A percentile compares a stretch with the other conserved stretches of the same genome.
phyloP scores from a whole-genome alignment of 2,888 invertebrate species.

The Calameuta idolon region DNA sequence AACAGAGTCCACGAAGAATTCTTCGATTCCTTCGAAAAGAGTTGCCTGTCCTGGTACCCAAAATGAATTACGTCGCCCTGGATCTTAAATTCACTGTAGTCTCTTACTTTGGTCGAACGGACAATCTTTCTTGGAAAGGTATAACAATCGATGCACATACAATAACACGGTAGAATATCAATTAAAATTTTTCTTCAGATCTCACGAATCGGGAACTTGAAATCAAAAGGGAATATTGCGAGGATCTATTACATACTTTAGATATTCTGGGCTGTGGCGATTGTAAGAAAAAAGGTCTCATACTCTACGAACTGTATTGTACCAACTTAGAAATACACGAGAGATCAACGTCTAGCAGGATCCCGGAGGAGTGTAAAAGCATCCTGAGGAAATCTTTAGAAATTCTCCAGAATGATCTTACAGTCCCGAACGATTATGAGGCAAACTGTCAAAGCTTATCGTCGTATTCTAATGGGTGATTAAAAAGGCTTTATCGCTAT shows the following conservation, averaged over 20 bases:
- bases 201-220: constrained; percentile 71
- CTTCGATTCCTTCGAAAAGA: constrained; percentile 71
- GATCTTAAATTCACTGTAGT: constrained; percentile 75
- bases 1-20: constrained; percentile 70
- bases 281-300: constrained; percentile 56
- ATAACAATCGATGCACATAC: constrained; percentile 34
- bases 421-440: constrained; percentile 67
- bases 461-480: constrained; percentile 20
- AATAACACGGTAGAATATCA: neutral
- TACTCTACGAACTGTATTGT: constrained; percentile 59
- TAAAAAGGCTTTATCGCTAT: neutral
- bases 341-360: constrained; percentile 43
- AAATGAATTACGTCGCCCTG: constrained; percentile 73
- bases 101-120: constrained; percentile 72
- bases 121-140: constrained; percentile 74
- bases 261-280: constrained; percentile 72
- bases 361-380: constrained; percentile 68
- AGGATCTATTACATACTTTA: constrained; percentile 71
- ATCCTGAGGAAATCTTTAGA: constrained; percentile 70
- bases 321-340: constrained; percentile 47
- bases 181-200: constrained; percentile 66
- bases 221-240: constrained; percentile 73
- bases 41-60: constrained; percentile 71
- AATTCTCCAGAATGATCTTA: constrained; percentile 71
- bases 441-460: constrained; percentile 45